These are phyloP conservation scores for Burhinus bistriatus DNA, from an alignment of 2,113 vertebrate species.

Conservation along the genomic window DNA sequence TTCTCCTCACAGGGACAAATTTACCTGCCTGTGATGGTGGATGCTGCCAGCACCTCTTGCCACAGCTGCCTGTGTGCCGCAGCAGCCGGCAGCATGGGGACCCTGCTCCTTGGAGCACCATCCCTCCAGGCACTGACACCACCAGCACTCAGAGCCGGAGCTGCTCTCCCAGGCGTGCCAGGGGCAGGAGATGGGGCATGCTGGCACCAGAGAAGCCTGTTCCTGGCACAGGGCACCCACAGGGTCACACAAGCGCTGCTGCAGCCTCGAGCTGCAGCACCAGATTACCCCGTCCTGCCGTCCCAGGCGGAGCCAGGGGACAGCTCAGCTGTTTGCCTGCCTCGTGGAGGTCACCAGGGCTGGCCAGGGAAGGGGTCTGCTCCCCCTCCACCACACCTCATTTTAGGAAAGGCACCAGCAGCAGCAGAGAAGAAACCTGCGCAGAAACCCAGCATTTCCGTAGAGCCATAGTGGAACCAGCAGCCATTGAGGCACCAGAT, in stretches of 20 bases:
- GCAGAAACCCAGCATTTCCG: too few relatives aligned
- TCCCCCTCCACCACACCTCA: too few relatives aligned
- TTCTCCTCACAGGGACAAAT: rapidly evolving
- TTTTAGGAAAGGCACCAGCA: background rate
- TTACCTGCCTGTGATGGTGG: rapidly evolving
- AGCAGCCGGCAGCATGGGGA: too few relatives aligned
- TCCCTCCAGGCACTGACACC: background rate
- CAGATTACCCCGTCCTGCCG: background rate
- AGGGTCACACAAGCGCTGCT: background rate
- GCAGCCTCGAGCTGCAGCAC: background rate
- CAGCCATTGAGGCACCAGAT: background rate
- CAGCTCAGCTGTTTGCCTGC: background rate
- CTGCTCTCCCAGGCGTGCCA: too few relatives aligned
- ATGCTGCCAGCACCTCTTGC: background rate
- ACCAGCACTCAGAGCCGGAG: too few relatives aligned
- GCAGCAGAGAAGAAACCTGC: background rate
- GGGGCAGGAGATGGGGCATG: background rate
- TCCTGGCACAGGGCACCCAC: background rate
- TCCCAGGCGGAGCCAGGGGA: background rate
- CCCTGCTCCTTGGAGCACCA: background rate
- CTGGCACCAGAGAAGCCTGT: background rate
- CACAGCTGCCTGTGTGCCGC: rapidly evolving
- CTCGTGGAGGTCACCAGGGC: background rate
- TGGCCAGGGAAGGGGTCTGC: background rate
- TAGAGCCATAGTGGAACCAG: background rate